Conservation (phyloP, 2,888 invertebrate species). For the Halictus ligatus region DNA sequence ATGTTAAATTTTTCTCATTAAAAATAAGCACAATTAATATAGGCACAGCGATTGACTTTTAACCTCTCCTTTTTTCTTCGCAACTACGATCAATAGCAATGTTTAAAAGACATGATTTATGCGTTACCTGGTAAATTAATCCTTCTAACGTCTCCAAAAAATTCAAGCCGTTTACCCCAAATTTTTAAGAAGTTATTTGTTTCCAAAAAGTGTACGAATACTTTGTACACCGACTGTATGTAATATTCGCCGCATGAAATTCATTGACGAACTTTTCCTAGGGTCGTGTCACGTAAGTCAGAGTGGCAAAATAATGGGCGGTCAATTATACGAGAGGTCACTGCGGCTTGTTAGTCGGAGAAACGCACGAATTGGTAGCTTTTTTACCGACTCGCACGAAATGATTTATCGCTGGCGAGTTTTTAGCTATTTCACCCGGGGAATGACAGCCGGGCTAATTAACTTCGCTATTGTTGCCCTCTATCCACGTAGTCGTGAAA, state of each 20-base stretch:
- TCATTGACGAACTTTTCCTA: not conserved
- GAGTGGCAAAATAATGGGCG: conserved; percentile 7
- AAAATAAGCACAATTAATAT: too few relatives aligned
- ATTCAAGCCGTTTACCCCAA: too few relatives aligned
- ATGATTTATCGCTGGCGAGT: conserved; percentile 79
- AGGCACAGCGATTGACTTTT: too few relatives aligned
- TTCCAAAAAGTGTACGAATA: too few relatives aligned
- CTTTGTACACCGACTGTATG: too few relatives aligned
- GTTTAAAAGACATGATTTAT: too few relatives aligned
- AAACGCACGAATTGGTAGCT: conserved; percentile 66
- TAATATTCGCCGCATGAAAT: not conserved
- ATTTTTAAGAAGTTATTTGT: too few relatives aligned
- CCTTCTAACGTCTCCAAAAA: too few relatives aligned
- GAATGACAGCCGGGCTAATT: conserved; percentile 82
- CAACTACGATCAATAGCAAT: too few relatives aligned
- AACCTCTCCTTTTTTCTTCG: too few relatives aligned
- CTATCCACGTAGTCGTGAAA: conserved; percentile 72
- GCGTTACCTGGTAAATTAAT: too few relatives aligned
- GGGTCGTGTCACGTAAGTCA: conserved; percentile 15
- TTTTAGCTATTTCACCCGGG: conserved; percentile 75
- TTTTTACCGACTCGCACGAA: conserved; percentile 67
- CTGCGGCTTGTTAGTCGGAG: conserved; percentile 34
- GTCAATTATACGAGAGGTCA: conserved; percentile 46
- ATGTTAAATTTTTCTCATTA: too few relatives aligned
- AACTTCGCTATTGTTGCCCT: conserved; percentile 80